These are phyloP conservation scores for Trissoscelio sp. DNA, from an alignment of 2,888 invertebrate genomes.

Conservation along the genomic window DNA sequence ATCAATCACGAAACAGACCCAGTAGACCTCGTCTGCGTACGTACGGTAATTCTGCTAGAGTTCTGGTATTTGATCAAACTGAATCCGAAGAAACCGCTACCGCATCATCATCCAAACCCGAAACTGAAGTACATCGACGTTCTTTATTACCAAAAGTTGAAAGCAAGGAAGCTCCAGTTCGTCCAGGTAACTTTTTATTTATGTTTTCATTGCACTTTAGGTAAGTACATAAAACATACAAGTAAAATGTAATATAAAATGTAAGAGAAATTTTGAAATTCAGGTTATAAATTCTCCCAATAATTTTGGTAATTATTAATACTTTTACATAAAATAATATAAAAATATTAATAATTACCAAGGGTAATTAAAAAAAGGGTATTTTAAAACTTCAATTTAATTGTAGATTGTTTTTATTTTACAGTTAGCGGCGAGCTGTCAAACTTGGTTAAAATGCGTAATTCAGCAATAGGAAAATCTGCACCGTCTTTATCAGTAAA, in stretches of 20 bases:
- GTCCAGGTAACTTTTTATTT: constrained; percentile 74
- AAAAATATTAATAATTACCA: too few relatives aligned
- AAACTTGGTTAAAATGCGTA: constrained; percentile 94
- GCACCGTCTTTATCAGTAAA: constrained; percentile 94
- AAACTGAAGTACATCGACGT: constrained; percentile 73
- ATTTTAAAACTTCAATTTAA: too few relatives aligned
- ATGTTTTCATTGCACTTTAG: neutral
- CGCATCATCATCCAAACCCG: constrained; percentile 70
- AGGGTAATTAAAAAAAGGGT: too few relatives aligned
- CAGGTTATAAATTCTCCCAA: too few relatives aligned
- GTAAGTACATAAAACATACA: too few relatives aligned
- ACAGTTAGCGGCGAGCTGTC: constrained; percentile 84
- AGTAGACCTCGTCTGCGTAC: constrained; percentile 82
- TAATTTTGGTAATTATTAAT: too few relatives aligned
- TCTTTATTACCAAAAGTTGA: constrained; percentile 75
- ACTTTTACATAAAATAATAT: too few relatives aligned
- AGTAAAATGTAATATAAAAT: too few relatives aligned
- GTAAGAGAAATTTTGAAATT: too few relatives aligned
- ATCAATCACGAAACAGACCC: constrained; percentile 80
- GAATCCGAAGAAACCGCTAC: constrained; percentile 85
- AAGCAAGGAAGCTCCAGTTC: constrained; percentile 80
- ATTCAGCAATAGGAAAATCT: constrained; percentile 95
- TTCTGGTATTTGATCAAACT: constrained; percentile 90
- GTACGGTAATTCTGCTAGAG: constrained; percentile 88
- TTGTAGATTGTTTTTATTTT: too few relatives aligned